A percentile compares a stretch with the other conserved stretches of the same genome.
Conservation (phyloP, 2,113 vertebrate species). For the Ascaphus truei region DNA sequence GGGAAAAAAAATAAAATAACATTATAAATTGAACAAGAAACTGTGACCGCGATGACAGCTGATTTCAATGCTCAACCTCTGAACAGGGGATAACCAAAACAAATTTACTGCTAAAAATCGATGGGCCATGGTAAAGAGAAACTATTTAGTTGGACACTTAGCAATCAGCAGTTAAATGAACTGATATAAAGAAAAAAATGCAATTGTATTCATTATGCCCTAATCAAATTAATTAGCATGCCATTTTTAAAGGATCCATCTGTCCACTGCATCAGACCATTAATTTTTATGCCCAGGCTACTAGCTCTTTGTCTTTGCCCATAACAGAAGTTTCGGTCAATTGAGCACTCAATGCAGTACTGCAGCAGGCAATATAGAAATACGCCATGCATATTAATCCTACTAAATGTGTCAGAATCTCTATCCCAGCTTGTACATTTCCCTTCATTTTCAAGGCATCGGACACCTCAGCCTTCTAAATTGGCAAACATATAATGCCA, state of each 20-base stretch:
- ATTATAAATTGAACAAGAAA: slow-evolving; percentile 1
- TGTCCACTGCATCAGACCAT: slow-evolving; percentile 44
- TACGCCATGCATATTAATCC: slow-evolving; percentile 33
- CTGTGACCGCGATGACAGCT: neutral
- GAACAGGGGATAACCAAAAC: slow-evolving; percentile 4
- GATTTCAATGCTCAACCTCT: slow-evolving; percentile 15
- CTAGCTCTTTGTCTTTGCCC: slow-evolving; percentile 36
- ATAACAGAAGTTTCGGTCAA: slow-evolving; percentile 40
- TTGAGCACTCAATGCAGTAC: slow-evolving; percentile 41
- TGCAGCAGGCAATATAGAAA: slow-evolving; percentile 42
- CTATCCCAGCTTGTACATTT: neutral
- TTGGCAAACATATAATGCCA: slow-evolving; percentile 20
- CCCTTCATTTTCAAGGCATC: slow-evolving; percentile 24
- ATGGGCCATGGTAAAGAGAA: slow-evolving; percentile 29
- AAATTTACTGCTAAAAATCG: slow-evolving; percentile 17
- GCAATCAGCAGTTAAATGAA: slow-evolving; percentile 23
- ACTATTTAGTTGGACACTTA: slow-evolving; percentile 14
- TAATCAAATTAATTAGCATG: slow-evolving; percentile 53
- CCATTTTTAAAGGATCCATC: slow-evolving; percentile 45
- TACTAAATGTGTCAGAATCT: slow-evolving; percentile 28
- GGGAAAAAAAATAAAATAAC: slow-evolving; percentile 1
- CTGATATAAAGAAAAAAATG: slow-evolving; percentile 26
- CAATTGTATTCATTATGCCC: slow-evolving; percentile 40
- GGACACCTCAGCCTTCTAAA: slow-evolving; percentile 14
- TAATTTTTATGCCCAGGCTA: slow-evolving; percentile 45